A percentile compares a stretch with the other conserved stretches of the same genome.
These are phyloP conservation scores for Mico argentatus DNA, from an alignment of 2,797 vertebrate genomes.

Conservation along the genomic window DNA sequence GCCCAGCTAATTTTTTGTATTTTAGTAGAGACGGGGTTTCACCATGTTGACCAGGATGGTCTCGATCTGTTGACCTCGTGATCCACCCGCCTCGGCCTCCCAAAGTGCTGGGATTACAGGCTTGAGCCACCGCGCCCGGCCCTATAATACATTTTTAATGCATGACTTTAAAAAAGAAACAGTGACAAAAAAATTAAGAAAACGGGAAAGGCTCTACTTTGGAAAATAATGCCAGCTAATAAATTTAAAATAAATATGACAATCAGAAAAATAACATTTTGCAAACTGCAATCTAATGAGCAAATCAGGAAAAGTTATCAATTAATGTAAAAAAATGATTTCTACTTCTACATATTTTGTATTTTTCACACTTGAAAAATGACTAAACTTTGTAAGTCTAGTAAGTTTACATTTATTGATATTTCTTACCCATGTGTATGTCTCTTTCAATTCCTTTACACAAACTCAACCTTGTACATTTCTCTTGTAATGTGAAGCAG, in stretches of 20 bases:
- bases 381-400: neutral
- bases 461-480: neutral
- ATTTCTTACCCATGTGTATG: neutral
- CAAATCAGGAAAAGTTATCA: neutral
- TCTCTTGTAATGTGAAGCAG: neutral
- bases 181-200: neutral
- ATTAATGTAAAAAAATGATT: neutral
- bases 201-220: neutral
- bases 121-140: no score
- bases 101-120: no score
- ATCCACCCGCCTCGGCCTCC: no score
- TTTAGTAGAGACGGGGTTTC: no score
- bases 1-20: no score
- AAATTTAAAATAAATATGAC: neutral
- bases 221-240: neutral
- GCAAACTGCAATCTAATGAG: neutral
- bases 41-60: no score
- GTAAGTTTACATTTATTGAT: neutral
- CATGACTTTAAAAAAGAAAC: neutral
- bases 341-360: neutral
- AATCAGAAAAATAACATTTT: conserved; percentile 4
- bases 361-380: neutral
- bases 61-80: no score
- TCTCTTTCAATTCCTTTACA: neutral
- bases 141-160: neutral